These are phyloP conservation scores for Cyclargus thomasi DNA, from an alignment of 1,140 invertebrate species.

Conservation along the genomic window DNA sequence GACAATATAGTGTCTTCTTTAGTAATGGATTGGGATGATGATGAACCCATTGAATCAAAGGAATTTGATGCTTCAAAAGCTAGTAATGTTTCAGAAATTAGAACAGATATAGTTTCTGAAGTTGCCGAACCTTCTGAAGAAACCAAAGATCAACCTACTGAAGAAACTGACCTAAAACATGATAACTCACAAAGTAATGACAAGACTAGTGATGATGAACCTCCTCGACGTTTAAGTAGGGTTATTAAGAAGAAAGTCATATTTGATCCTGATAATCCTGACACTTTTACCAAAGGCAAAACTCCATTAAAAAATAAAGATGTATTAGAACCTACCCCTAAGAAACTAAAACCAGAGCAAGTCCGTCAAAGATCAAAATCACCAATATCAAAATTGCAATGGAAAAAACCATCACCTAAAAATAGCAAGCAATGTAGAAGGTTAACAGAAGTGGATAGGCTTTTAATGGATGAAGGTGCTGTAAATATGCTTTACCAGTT, in stretches of 20 bases:
- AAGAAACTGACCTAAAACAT: conserved; percentile 41
- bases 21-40: conserved; percentile 67
- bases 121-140: conserved; percentile 34
- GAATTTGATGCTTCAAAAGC: conserved; percentile 17
- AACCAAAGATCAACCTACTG: conserved; percentile 31
- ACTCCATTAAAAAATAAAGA: conserved; percentile 39
- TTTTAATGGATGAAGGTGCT: conserved; percentile 89
- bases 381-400: conserved; percentile 53
- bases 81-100: conserved; percentile 32
- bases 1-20: conserved; percentile 58
- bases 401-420: conserved; percentile 64
- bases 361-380: conserved; percentile 43
- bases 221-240: conserved; percentile 64
- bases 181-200: conserved; percentile 35
- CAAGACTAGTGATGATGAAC: conserved; percentile 47
- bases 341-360: conserved; percentile 52
- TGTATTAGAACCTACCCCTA: conserved; percentile 42
- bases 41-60: conserved; percentile 40
- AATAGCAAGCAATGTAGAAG: conserved; percentile 75
- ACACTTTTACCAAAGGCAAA: conserved; percentile 68
- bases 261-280: conserved; percentile 81
- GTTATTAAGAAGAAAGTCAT: conserved; percentile 82
- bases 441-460: conserved; percentile 82
- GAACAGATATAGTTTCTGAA: conserved; percentile 26
- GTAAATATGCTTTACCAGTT: conserved; percentile 89